Evolutionary conservation across 1,140 invertebrate species (phyloP), one percentile per base, ranked within the genome.

Genomic region (Trichomalopsis sarcophagae): DNA sequence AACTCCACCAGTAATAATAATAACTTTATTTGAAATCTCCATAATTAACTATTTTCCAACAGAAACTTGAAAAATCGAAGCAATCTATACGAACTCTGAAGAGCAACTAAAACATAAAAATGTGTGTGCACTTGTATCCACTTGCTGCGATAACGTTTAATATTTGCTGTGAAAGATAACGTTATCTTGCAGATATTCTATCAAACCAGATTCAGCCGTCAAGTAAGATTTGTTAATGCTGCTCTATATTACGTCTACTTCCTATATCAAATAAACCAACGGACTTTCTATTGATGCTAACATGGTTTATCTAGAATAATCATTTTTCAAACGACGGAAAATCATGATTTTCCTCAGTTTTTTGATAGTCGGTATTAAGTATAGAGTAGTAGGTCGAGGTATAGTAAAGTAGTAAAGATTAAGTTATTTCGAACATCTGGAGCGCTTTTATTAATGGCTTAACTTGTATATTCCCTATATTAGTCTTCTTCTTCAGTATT

Each of bases 401-500:
- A 27, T 27, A 87, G 85, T 80, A 88, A 88, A 87, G 88, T 88
- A 88, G 87, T 85, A 84, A 85, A 89, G 89, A 91, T 89, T 89
- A 90, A 92, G 91, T 91, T 91, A 92, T 91, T 92, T 89, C 88
- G 89, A 91, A 91, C 91, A 92, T 92, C 91, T 92, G 91, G 91
- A 91, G 90, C 89, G 90, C 87, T 90, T 92, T 91, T 91, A 92
- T 92, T 92, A 92, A 91, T 91, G 90, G 88, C 88, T 90, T 90
- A 91, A 91, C 89, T 91, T 90, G 89, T 90, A 89, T 88, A 89
- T 87, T 87, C 87, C 85, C n/a, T 9, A 87, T 88, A 80, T 86
- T 89, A 86, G 84, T 87, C 87, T 89, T 88, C 87, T 89, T 85
- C 87, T 85, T 87, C 86, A 82, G 55, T 27, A 50, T 17, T 14